A percentile compares a stretch with the other conserved stretches of the same genome.
Evolutionary conservation across 2,888 invertebrate species (phyloP).

Genomic region (Clepsis dumicolana): DNA sequence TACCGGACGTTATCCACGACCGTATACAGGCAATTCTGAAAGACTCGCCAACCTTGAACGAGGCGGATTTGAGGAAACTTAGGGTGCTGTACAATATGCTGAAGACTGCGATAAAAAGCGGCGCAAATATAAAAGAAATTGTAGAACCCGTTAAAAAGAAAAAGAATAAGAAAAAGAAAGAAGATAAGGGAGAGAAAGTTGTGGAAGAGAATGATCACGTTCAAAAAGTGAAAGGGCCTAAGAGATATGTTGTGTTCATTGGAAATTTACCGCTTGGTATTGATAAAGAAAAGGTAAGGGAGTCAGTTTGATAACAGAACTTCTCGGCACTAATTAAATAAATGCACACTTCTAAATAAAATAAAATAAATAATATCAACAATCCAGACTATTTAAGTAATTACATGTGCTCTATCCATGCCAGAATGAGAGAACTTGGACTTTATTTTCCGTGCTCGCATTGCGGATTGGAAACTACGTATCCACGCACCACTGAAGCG

Average conservation of each 20-base stretch:
- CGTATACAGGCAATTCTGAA: slow-evolving; percentile 67
- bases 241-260: slow-evolving; percentile 80
- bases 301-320: too few species aligned
- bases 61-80: slow-evolving; percentile 68
- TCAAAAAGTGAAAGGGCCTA: slow-evolving; percentile 65
- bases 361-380: too few species aligned
- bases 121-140: slow-evolving; percentile 41
- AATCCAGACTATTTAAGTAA: too few species aligned
- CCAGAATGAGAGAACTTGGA: too few species aligned
- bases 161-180: slow-evolving; percentile 39
- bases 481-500: too few species aligned
- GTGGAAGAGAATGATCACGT: slow-evolving; percentile 47
- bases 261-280: slow-evolving; percentile 75
- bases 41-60: slow-evolving; percentile 55
- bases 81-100: slow-evolving; percentile 76
- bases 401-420: too few species aligned
- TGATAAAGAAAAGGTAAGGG: slow-evolving; percentile 66
- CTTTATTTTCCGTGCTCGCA: too few species aligned
- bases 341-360: too few species aligned
- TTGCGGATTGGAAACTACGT: too few species aligned
- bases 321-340: too few species aligned
- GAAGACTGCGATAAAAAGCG: slow-evolving; percentile 52
- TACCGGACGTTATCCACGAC: slow-evolving; percentile 72
- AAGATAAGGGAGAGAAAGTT: slow-evolving; percentile 26
- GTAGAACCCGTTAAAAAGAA: slow-evolving; percentile 14